A percentile compares a stretch with the other conserved stretches of the same genome.
phyloP scores from a whole-genome alignment of 2,888 invertebrate species.

The Dexiosoma caninum region DNA sequence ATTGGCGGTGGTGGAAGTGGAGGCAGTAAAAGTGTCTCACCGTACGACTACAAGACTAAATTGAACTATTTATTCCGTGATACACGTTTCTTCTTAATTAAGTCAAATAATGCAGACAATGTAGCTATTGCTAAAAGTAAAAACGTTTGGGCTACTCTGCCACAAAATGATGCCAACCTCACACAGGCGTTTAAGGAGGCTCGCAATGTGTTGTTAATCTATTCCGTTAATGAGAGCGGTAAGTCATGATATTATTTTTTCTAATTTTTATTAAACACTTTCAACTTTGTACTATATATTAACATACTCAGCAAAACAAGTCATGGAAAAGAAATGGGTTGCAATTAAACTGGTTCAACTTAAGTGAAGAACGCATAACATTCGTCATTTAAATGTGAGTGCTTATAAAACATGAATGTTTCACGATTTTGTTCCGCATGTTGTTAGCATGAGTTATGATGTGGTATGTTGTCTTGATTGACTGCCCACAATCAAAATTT shows the following conservation, averaged over 20 bases:
- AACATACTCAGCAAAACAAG: too few species aligned
- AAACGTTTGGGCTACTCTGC: slow-evolving; percentile 98
- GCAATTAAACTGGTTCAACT: too few species aligned
- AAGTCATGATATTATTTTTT: slow-evolving; percentile 61
- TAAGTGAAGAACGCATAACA: too few species aligned
- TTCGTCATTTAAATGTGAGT: too few species aligned
- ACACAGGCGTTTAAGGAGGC: slow-evolving; percentile 96
- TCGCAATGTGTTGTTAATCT: slow-evolving; percentile 95
- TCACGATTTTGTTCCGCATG: too few species aligned
- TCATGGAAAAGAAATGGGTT: too few species aligned
- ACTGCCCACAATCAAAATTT: too few species aligned
- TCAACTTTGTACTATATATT: too few species aligned
- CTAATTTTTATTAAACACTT: too few species aligned
- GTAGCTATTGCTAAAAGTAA: slow-evolving; percentile 95
- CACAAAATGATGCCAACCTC: slow-evolving; percentile 96
- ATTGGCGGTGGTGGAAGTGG: slow-evolving; percentile 67
- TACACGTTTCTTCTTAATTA: slow-evolving; percentile 96
- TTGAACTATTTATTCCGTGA: slow-evolving; percentile 96
- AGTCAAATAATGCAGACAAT: slow-evolving; percentile 98
- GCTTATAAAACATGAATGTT: too few species aligned
- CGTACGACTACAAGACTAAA: slow-evolving; percentile 91
- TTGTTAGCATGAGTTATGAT: too few species aligned
- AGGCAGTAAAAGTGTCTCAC: slow-evolving; percentile 38
- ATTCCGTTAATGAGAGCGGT: slow-evolving; percentile 98
- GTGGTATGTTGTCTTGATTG: too few species aligned